Evolutionary conservation across 2,888 invertebrate species (phyloP).

Genomic region (Invenusta paracnida): DNA sequence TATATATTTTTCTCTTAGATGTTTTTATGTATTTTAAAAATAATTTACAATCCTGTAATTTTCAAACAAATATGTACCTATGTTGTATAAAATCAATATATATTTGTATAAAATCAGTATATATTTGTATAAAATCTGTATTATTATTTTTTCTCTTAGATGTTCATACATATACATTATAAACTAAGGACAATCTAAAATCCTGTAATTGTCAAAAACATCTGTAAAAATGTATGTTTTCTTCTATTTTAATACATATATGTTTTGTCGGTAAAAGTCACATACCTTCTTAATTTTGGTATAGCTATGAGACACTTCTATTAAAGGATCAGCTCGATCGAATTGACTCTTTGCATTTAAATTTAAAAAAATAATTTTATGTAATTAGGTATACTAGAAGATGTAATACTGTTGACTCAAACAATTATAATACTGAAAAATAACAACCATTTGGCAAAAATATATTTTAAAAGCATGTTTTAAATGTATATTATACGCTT

Average conservation of each 20-base stretch:
- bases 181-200: neutral
- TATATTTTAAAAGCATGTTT: neutral
- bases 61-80: neutral
- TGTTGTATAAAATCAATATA: neutral
- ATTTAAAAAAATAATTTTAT: neutral
- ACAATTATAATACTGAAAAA: neutral
- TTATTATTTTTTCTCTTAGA: neutral
- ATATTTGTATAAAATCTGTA: neutral
- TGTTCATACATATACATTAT: neutral
- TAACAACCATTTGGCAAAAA: neutral
- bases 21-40: neutral
- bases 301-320: neutral
- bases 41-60: neutral
- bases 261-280: neutral
- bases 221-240: neutral
- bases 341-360: neutral
- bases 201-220: neutral
- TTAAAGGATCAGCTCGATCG: neutral
- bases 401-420: neutral
- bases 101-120: neutral
- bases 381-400: neutral
- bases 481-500: no score
- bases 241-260: neutral
- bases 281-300: neutral
- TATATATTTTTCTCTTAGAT: neutral